These are phyloP conservation scores for Drosophila borborema DNA, from an alignment of 2,888 invertebrate genomes.

Conservation along the genomic window DNA sequence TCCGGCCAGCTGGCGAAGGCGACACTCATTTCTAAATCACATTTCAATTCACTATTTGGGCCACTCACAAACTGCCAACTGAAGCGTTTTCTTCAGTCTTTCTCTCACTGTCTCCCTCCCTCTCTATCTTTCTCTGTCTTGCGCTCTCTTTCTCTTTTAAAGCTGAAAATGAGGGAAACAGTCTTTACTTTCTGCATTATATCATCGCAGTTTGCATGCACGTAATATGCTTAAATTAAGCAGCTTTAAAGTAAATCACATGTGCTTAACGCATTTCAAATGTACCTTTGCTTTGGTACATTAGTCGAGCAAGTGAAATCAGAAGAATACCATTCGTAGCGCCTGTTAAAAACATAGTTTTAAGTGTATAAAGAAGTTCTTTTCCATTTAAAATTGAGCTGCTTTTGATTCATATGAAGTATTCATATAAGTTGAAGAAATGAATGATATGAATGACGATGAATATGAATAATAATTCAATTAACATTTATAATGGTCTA, in stretches of 20 bases:
- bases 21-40: constrained; percentile 43
- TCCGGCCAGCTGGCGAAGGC: constrained; percentile 16
- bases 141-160: background rate
- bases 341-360: too few species aligned
- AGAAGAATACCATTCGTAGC: background rate
- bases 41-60: constrained; percentile 46
- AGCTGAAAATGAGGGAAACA: constrained; percentile 14
- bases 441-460: too few species aligned
- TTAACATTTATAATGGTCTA: too few species aligned
- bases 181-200: constrained; percentile 13
- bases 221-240: constrained; percentile 12
- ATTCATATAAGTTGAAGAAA: too few species aligned
- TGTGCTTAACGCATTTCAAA: background rate
- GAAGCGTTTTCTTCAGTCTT: background rate
- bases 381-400: too few species aligned
- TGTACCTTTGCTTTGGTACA: constrained; percentile 4
- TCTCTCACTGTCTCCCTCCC: background rate
- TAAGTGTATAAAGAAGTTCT: too few species aligned
- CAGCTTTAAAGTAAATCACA: background rate
- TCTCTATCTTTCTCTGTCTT: background rate
- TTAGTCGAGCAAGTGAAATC: background rate
- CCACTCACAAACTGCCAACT: constrained; percentile 23
- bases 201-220: background rate
- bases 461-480: too few species aligned
- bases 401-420: too few species aligned